Percentiles rank a stretch among this genome's conserved stretches.
phyloP scores from a whole-genome alignment of 2,797 vertebrate genomes.

The Cephalopachus bancanus region DNA sequence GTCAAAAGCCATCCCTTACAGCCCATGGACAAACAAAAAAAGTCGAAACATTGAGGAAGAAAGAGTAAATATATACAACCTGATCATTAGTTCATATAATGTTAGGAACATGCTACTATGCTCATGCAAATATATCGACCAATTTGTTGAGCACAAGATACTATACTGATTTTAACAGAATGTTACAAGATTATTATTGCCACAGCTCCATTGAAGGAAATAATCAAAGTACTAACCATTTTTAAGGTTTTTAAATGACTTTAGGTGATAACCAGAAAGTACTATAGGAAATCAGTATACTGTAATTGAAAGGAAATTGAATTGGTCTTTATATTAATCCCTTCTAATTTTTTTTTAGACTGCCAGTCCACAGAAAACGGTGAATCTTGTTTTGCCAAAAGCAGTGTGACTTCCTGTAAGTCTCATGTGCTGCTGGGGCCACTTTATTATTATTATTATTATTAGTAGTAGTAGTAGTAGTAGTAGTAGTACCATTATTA shows the following conservation, averaged over 20 bases:
- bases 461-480: too few relatives aligned
- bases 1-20: constrained; percentile 67
- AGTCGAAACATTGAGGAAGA: constrained; percentile 72
- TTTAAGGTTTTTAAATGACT: constrained; percentile 71
- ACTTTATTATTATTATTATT: neutral
- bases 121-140: constrained; percentile 54
- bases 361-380: neutral
- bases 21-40: constrained; percentile 74
- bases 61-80: constrained; percentile 73
- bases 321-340: constrained; percentile 47
- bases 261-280: constrained; percentile 7
- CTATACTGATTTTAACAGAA: constrained; percentile 83
- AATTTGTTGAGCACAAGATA: constrained; percentile 82
- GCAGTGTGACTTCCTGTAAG: constrained; percentile 23
- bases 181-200: constrained; percentile 79
- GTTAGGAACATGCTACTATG: neutral
- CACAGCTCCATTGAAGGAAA: constrained; percentile 72
- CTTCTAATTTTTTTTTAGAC: constrained; percentile 42
- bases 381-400: neutral
- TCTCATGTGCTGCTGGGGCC: neutral
- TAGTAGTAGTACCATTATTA: neutral
- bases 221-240: constrained; percentile 79
- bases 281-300: constrained; percentile 64
- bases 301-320: constrained; percentile 72
- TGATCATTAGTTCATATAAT: neutral